A percentile compares a stretch with the other conserved stretches of the same genome.
These are phyloP conservation scores for Peromyscus melanophrys DNA, from an alignment of 2,797 vertebrate genomes.

Conservation along the genomic window DNA sequence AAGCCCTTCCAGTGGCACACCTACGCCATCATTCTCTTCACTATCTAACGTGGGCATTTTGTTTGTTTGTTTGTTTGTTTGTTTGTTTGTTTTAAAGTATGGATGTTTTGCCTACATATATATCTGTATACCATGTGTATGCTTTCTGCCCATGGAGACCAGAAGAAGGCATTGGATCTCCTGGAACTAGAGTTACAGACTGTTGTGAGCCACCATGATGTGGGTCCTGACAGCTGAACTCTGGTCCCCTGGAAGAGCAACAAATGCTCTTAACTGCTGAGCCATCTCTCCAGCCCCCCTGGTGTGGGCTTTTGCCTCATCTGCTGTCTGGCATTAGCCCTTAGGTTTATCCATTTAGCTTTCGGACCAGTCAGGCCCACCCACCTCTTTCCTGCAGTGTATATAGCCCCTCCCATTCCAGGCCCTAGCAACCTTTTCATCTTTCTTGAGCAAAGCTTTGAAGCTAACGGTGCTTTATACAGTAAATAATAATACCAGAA, in stretches of 20 bases:
- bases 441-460: constrained; percentile 44
- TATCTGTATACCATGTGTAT: not conserved
- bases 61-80: not conserved
- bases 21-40: not conserved
- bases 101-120: not conserved
- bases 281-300: not conserved
- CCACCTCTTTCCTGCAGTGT: not conserved
- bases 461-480: not conserved
- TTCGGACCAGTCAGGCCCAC: not conserved
- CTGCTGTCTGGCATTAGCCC: not conserved
- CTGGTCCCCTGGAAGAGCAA: not conserved
- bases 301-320: not conserved
- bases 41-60: not conserved
- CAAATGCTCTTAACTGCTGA: not conserved
- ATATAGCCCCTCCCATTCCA: not conserved
- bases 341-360: constrained; percentile 42
- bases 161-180: not conserved
- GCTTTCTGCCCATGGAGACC: not conserved
- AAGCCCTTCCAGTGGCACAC: not conserved
- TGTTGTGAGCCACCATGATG: not conserved
- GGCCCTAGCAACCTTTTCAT: not conserved
- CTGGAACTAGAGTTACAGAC: not conserved
- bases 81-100: not conserved
- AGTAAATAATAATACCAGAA: constrained; percentile 62
- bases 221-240: not conserved